Percentiles rank a stretch among this genome's conserved stretches.
Conservation (phyloP, 2,113 vertebrate species). For the Vanacampus margaritifer region DNA sequence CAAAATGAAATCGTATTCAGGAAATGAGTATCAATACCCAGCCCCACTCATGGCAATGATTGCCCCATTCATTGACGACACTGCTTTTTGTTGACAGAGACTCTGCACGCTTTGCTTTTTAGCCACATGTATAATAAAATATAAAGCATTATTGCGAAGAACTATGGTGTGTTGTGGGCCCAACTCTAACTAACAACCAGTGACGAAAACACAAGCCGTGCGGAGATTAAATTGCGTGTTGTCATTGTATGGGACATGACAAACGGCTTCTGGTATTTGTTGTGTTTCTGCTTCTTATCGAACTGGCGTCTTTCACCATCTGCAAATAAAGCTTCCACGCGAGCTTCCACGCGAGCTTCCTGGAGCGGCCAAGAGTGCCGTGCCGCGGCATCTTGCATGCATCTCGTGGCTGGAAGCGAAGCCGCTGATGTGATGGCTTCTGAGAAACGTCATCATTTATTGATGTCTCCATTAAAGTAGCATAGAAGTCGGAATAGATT, state of each 20-base stretch:
- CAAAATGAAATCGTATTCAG: too few relatives aligned
- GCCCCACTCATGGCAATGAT: too few relatives aligned
- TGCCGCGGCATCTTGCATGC: constrained; percentile 62
- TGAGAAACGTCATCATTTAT: constrained; percentile 82
- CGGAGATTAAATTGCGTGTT: too few relatives aligned
- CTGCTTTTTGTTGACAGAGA: too few relatives aligned
- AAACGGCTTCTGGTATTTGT: not conserved
- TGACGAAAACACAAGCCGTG: not conserved
- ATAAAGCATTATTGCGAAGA: too few relatives aligned
- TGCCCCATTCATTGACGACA: too few relatives aligned
- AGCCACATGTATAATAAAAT: too few relatives aligned
- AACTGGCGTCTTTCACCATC: constrained; percentile 58
- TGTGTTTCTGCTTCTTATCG: constrained; percentile 36
- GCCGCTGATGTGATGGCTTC: constrained; percentile 78
- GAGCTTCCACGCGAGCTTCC: constrained; percentile 56
- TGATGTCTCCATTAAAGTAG: constrained; percentile 79
- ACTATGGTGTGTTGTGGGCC: too few relatives aligned
- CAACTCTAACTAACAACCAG: not conserved
- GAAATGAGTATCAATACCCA: too few relatives aligned
- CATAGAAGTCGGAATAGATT: constrained; percentile 53
- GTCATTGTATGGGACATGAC: not conserved
- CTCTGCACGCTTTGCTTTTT: too few relatives aligned
- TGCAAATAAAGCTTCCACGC: constrained; percentile 62
- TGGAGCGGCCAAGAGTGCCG: constrained; percentile 60
- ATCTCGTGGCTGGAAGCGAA: constrained; percentile 69